Evolutionary conservation across 2,113 vertebrate species (phyloP).

Genomic region (Peromyscus leucopus): DNA sequence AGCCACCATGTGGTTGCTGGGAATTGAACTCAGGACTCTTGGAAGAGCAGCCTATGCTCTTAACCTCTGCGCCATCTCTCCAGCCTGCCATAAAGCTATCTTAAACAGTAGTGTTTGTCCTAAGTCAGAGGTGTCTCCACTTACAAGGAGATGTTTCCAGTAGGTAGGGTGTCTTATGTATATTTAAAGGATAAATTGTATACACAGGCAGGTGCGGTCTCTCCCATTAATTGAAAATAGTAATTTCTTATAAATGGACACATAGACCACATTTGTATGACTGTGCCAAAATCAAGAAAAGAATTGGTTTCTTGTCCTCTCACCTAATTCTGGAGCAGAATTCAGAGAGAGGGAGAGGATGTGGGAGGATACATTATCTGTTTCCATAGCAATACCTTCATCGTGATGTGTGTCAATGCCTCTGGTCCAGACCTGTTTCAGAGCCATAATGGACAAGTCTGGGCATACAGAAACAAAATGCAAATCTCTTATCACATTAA

Average conservation of each 20-base stretch:
- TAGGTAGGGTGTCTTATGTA: background rate
- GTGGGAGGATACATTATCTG: background rate
- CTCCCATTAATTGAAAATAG: background rate
- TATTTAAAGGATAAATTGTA: background rate
- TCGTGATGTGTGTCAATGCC: fast-evolving
- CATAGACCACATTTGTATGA: background rate
- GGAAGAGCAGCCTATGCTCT: too few species aligned
- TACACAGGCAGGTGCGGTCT: fast-evolving
- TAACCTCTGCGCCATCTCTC: too few species aligned
- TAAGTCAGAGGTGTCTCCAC: background rate
- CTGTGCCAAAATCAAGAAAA: background rate
- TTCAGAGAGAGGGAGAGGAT: background rate
- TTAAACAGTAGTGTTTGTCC: background rate
- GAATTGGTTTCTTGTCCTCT: background rate
- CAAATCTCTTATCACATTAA: background rate
- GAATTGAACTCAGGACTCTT: too few species aligned
- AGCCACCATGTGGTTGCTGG: too few species aligned
- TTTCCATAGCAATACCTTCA: background rate
- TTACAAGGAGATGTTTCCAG: background rate
- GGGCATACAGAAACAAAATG: background rate
- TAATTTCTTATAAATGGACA: background rate
- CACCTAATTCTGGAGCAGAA: background rate
- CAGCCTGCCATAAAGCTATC: background rate
- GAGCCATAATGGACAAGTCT: background rate
- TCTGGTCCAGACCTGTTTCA: background rate